Evolutionary conservation across 1,140 invertebrate species (phyloP).

Genomic region (Ostrea edulis): DNA sequence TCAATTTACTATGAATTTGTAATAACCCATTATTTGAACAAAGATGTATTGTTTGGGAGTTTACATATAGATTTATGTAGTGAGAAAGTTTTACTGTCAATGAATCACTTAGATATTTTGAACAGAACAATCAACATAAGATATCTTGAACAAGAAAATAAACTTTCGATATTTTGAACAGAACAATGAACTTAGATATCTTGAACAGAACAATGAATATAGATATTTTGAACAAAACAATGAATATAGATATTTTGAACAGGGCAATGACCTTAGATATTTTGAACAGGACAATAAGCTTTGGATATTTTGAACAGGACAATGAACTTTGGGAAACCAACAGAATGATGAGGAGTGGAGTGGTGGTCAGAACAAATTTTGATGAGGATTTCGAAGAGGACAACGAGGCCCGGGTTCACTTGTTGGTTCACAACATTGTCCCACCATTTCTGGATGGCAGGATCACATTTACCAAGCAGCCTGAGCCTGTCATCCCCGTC

Average conservation of each 20-base stretch:
- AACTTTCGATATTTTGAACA: too few species aligned
- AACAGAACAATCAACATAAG: slow-evolving; percentile 94
- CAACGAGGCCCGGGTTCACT: slow-evolving; percentile 95
- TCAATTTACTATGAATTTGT: too few species aligned
- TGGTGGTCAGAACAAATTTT: slow-evolving; percentile 92
- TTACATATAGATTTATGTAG: too few species aligned
- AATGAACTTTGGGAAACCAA: slow-evolving; percentile 99
- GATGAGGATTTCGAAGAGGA: slow-evolving; percentile 96
- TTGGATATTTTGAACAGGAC: slow-evolving; percentile 81
- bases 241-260: too few species aligned
- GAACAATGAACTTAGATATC: slow-evolving; percentile 97
- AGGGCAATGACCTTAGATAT: slow-evolving; percentile 97
- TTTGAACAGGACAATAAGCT: slow-evolving; percentile 93
- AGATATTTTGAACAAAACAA: too few species aligned
- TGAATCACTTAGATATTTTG: too few species aligned
- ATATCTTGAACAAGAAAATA: too few species aligned
- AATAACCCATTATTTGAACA: too few species aligned
- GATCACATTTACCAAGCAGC: slow-evolving; percentile 99
- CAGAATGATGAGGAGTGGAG: slow-evolving; percentile 97
- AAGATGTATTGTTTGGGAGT: too few species aligned
- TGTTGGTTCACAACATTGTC: slow-evolving; percentile 98
- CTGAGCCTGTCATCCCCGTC: slow-evolving; percentile 95
- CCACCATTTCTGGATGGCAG: slow-evolving; percentile 99
- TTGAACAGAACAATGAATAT: slow-evolving; percentile 92
- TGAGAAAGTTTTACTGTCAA: too few species aligned